Evolutionary conservation across 2,888 invertebrate genomes (phyloP).

Genomic region (Athripsodes cinereus): DNA sequence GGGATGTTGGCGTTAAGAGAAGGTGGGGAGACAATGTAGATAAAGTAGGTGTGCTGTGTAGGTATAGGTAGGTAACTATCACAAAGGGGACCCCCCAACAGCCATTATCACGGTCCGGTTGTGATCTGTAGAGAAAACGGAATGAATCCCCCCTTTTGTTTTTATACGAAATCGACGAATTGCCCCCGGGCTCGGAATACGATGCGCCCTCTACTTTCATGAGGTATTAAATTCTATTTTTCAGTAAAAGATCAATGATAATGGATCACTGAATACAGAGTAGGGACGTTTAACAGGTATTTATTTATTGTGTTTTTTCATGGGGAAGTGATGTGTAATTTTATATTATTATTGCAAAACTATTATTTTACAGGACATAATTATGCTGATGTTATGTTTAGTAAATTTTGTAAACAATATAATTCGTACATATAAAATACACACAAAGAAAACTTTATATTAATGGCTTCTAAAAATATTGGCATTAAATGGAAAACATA

Average conservation of each 20-base stretch:
- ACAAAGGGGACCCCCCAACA: not conserved
- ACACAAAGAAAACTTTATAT: too few species aligned
- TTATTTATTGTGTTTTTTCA: slow-evolving; percentile 4
- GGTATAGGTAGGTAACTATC: not conserved
- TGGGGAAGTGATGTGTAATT: not conserved
- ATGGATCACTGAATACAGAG: slow-evolving; percentile 19
- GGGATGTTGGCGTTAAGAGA: too few species aligned
- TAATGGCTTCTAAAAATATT: too few species aligned
- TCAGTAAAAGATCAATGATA: slow-evolving; percentile 25
- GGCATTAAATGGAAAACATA: too few species aligned
- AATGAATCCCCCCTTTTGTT: slow-evolving; percentile 22
- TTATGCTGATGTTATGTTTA: too few species aligned
- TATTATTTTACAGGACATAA: too few species aligned
- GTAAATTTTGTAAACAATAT: too few species aligned
- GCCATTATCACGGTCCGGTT: slow-evolving; percentile 26
- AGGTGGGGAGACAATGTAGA: not conserved
- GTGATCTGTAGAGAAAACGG: slow-evolving; percentile 15
- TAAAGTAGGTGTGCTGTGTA: not conserved
- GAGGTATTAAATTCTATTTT: slow-evolving; percentile 27
- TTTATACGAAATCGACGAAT: slow-evolving; percentile 26
- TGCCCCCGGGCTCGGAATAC: slow-evolving; percentile 19
- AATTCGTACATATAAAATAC: too few species aligned
- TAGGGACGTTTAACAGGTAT: slow-evolving; percentile 1
- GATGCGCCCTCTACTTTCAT: not conserved
- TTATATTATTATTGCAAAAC: too few species aligned